A percentile compares a stretch with the other conserved stretches of the same genome.
Conservation (phyloP, 1,140 invertebrate species). For the Rhagoletis zephyria region DNA sequence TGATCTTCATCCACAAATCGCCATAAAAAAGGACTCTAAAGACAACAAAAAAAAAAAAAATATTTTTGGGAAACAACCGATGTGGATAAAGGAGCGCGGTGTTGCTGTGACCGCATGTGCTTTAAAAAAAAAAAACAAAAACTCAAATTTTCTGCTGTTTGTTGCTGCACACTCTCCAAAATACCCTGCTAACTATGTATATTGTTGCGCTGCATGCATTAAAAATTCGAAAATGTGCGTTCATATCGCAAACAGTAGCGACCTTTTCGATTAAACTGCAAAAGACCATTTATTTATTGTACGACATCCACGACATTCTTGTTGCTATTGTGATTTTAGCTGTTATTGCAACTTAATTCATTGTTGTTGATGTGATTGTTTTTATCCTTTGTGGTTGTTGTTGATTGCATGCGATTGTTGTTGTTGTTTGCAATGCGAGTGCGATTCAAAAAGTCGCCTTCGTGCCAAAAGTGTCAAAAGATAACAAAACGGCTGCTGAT, state of each 20-base stretch:
- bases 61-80: background rate
- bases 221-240: conserved; percentile 30
- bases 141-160: background rate
- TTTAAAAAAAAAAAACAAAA: background rate
- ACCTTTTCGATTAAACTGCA: conserved; percentile 49
- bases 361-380: conserved; percentile 8
- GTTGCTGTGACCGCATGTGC: background rate
- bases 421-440: no score
- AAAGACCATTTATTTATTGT: conserved; percentile 52
- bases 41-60: background rate
- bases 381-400: background rate
- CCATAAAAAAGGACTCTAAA: background rate
- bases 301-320: conserved; percentile 1
- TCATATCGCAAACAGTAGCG: conserved; percentile 42
- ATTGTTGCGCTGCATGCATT: conserved; percentile 35
- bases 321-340: conserved; percentile 19
- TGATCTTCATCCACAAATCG: background rate
- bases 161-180: background rate
- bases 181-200: no score
- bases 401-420: conserved; percentile 10
- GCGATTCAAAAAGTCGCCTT: conserved; percentile 49
- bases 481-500: conserved; percentile 51
- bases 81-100: background rate
- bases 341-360: conserved; percentile 41
- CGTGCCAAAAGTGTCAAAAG: conserved; percentile 42